Conservation (phyloP, 2,888 invertebrate genomes). For the Parapristionchus giblindavisi region DNA sequence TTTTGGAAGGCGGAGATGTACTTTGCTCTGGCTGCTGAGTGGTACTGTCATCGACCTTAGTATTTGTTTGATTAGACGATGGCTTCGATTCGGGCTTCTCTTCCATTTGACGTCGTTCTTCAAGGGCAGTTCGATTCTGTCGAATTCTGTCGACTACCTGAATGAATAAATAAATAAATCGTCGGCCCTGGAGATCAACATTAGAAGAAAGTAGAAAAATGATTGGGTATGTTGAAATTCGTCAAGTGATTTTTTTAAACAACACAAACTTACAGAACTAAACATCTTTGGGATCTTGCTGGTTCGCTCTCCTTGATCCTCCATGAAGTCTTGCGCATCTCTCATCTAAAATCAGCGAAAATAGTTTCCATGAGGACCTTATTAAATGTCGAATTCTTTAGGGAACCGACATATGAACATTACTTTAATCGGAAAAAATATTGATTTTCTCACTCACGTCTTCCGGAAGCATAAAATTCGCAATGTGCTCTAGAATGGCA, state of each 20-base stretch:
- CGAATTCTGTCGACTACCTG: too few relatives aligned
- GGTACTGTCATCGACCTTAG: too few relatives aligned
- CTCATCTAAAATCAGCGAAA: background rate
- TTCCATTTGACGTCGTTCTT: too few relatives aligned
- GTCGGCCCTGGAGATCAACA: too few relatives aligned
- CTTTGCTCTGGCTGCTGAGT: too few relatives aligned
- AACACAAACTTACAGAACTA: slow-evolving; percentile 13
- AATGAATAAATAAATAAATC: too few relatives aligned
- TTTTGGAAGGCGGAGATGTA: too few relatives aligned
- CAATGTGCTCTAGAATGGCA: slow-evolving; percentile 28
- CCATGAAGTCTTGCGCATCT: slow-evolving; percentile 18
- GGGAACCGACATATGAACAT: background rate
- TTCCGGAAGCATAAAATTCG: slow-evolving; percentile 29
- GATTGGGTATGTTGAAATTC: background rate
- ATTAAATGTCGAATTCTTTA: slow-evolving; percentile 7
- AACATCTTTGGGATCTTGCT: background rate
- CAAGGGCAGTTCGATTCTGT: too few relatives aligned
- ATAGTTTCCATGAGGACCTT: background rate
- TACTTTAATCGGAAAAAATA: background rate
- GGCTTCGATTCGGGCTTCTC: too few relatives aligned
- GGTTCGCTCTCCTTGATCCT: background rate
- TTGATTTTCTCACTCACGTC: slow-evolving; percentile 6
- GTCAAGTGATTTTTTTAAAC: too few relatives aligned
- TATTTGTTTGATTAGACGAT: too few relatives aligned
- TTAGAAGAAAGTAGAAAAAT: background rate